Evolutionary conservation across 1,140 invertebrate genomes (phyloP), one percentile per base, ranked within the genome.

Genomic region (Heliconius melpomene): DNA sequence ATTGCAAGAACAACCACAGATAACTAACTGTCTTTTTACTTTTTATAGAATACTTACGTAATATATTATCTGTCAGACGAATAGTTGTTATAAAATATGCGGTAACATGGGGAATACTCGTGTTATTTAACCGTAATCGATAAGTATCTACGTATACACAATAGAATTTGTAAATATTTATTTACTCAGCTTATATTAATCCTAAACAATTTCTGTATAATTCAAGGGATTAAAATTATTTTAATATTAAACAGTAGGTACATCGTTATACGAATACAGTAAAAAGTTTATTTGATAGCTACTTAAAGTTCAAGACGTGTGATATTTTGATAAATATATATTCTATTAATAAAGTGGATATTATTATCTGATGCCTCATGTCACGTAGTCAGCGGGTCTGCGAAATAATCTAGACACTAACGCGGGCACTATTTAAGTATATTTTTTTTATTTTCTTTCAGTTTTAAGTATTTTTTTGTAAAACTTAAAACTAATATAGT

Each of bases 381-480:
- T 75, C 76, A 81, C 80, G 80, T 81, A 81, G 80, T 76, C 80
- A 81, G 29, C 54, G 76, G 80, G 79, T 81, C 79, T 81, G 79
- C 79, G 75, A 81, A 81, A 78, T 54, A 79, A 40, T 70, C 38
- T 75, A 71, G 29, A 73, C 60, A 40, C 54, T 70, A 79, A 38
- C 29, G 74, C 78, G 78, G 23, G 52, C 40, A 66, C 57, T 74
- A 57, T 70, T 74, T 79, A 66, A 79, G 70, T 77, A 26, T 38
- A 38, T 38, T 29, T 32, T 29, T 23, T 66, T 29, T 2, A 66
- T 13, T 26, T 26, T 66, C 60, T 66, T 66, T 16, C 23, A 66
- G 2, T 3, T 66, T 66, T 9, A 26, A 57, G 29, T 29, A 29
- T 2, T 66, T 23, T 9, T 57, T 57, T 57, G 3, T 23, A 26